phyloP scores from a whole-genome alignment of 2,113 vertebrate genomes.

The Girardinichthys multiradiatus region DNA sequence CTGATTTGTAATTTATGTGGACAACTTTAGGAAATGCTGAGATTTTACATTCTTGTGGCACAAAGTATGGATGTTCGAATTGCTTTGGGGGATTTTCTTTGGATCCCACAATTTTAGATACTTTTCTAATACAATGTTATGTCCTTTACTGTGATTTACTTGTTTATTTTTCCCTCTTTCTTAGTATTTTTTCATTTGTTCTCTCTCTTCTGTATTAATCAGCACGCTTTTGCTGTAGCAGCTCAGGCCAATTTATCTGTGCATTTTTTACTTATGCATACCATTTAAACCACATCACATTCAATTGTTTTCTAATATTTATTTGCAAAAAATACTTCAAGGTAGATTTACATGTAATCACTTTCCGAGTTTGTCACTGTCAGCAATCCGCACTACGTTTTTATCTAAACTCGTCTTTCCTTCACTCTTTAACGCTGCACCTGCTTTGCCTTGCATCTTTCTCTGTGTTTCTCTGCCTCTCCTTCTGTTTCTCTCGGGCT shows the following conservation, averaged over 20 bases:
- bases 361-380: constrained; percentile 6
- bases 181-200: constrained; percentile 41
- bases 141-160: neutral
- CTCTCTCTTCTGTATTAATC: constrained; percentile 22
- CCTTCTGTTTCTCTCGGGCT: constrained; percentile 49
- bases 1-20: constrained; percentile 25
- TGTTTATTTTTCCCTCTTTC: neutral
- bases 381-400: constrained; percentile 1
- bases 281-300: neutral
- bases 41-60: constrained; percentile 18
- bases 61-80: constrained; percentile 29
- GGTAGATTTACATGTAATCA: neutral
- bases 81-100: neutral
- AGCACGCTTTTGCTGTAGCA: constrained; percentile 25
- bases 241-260: constrained; percentile 35
- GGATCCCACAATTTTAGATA: neutral
- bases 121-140: constrained; percentile 3
- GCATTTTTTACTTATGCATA: constrained; percentile 23
- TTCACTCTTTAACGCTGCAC: constrained; percentile 43
- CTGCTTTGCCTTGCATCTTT: constrained; percentile 47
- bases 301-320: neutral
- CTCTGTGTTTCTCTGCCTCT: constrained; percentile 9
- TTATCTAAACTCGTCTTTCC: neutral
- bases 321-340: too few relatives aligned
- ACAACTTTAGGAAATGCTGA: constrained; percentile 17